phyloP scores from a whole-genome alignment of 2,888 invertebrate genomes.

The Sminthurides aquaticus region DNA sequence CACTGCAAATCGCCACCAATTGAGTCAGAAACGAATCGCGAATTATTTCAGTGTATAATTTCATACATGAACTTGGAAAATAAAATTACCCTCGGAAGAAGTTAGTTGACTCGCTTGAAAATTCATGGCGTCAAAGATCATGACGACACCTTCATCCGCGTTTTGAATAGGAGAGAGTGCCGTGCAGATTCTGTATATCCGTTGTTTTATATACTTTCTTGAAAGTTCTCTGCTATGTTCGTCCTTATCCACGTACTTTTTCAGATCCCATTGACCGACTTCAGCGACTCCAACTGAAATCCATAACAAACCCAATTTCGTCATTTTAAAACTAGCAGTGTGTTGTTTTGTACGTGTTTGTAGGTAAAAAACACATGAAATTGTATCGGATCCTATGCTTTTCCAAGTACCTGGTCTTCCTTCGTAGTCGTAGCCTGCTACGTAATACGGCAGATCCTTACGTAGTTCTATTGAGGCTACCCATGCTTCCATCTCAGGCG shows the following conservation, averaged over 20 bases:
- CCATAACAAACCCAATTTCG: too few relatives aligned
- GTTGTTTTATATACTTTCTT: background rate
- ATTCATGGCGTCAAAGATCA: background rate
- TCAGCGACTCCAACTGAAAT: background rate
- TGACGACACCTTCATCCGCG: background rate
- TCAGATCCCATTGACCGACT: background rate
- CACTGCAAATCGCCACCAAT: background rate
- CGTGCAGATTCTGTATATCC: background rate
- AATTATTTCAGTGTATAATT: too few relatives aligned
- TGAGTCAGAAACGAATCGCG: background rate
- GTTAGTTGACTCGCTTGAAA: background rate
- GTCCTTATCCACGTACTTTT: background rate
- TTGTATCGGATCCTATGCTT: too few relatives aligned
- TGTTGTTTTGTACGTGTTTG: too few relatives aligned
- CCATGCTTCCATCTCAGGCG: background rate
- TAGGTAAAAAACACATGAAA: too few relatives aligned
- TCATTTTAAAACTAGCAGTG: too few relatives aligned
- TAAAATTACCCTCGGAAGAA: background rate
- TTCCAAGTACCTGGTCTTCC: background rate
- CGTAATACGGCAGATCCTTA: background rate
- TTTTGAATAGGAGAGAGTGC: background rate
- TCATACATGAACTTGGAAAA: background rate
- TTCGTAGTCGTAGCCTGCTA: background rate
- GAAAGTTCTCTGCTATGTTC: background rate
- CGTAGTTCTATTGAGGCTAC: background rate